Evolutionary conservation across 2,113 vertebrate species (phyloP), one percentile per base, ranked within the genome.

Genomic region (Sinosuthora webbiana): DNA sequence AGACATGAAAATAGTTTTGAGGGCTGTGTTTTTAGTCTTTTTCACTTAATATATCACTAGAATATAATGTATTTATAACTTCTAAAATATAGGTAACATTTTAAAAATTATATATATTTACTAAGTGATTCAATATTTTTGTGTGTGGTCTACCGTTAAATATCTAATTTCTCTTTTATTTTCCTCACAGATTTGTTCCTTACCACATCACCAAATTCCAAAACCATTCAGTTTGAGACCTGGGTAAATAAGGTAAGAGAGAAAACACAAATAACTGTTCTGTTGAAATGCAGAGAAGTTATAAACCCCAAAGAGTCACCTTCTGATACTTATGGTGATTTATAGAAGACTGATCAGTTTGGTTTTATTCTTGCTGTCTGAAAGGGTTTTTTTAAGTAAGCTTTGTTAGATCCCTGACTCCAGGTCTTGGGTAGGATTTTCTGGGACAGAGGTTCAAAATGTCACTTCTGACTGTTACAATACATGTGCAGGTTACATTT

Each of bases 161-260:
- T 49, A 52, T 45, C 92, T 65, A 35, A 33, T 90, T 87, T 94
- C 22, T 95, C 2, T 84, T 71, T 9, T 2, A 2, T 89, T 93
- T 93, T 93, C 50, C 57, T 97, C 92, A 25, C 94, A 99, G 98
- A 99, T 98, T 98, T 99, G 79, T 98, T 98, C 89, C 98, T 99
- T 59, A 99, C 98, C 21, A 98, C 98, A 2, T 45, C 82, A 68
- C 82, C 96, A 79, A 50, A 65, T 53, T 74, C 96, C 25, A 14
- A 45, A 60, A 52, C 45, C 13, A n/a, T 92, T 89, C 92, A 95
- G 75, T 99, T 98, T 96, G 98, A 98, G 92, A 98, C 97, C 4
- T 99, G 98, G 98, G 85, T 98, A 88, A 99, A 98, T 97, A 90
- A 97, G 98, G 98, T 99, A 98, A 97, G 97, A 91, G 91, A 60